Evolutionary conservation across 2,888 invertebrate species (phyloP).

Genomic region (Geophilus truncorum): DNA sequence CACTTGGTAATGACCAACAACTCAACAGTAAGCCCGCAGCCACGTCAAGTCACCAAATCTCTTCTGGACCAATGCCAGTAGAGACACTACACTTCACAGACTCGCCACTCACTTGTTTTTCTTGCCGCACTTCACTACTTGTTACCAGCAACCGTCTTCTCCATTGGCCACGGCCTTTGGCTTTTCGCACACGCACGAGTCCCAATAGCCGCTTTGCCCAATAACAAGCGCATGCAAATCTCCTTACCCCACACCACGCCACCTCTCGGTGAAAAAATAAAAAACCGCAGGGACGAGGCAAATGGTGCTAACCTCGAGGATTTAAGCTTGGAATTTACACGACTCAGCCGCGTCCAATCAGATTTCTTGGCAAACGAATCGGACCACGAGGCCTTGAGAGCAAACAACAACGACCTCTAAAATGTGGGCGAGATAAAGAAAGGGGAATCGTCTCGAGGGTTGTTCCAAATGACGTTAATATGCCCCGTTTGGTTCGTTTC

Average conservation of each 20-base stretch:
- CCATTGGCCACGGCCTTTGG: conserved; percentile 8
- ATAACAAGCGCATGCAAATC: conserved; percentile 2
- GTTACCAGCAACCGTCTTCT: not conserved
- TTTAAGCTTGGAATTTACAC: not conserved
- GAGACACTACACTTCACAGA: not conserved
- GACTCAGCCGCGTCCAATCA: not conserved
- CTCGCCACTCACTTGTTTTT: not conserved
- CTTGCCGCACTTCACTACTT: not conserved
- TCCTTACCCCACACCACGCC: not conserved
- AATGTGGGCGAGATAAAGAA: not conserved
- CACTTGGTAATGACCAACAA: conserved; percentile 25
- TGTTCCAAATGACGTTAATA: not conserved
- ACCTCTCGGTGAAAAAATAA: not conserved
- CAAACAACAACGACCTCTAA: not conserved
- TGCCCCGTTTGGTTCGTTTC: not conserved
- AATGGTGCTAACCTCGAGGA: not conserved
- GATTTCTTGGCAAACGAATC: not conserved
- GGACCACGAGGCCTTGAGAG: not conserved
- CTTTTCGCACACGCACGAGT: not conserved
- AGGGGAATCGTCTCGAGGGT: not conserved
- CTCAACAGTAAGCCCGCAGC: not conserved
- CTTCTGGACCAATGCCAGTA: not conserved
- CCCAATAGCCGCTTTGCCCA: not conserved
- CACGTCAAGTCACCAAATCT: conserved; percentile 20
- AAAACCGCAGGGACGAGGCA: not conserved